Evolutionary conservation across 2,888 invertebrate genomes (phyloP).

Genomic region (Hirtodrosophila confusa): DNA sequence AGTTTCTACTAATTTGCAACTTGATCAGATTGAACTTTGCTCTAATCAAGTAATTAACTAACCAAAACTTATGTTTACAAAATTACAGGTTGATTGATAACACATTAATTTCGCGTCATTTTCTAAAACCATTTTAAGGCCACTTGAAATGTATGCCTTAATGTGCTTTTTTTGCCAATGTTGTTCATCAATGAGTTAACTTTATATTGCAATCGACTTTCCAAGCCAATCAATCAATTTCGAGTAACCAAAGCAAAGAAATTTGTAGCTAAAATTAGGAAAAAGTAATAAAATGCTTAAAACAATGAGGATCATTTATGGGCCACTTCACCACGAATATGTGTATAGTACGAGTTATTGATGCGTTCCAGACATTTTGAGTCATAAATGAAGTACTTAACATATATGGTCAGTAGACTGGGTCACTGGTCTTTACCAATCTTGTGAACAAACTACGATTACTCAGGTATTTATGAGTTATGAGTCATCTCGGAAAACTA

Average conservation of each 20-base stretch:
- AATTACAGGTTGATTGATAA: not conserved
- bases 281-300: conserved; percentile 1
- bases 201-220: not conserved
- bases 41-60: not conserved
- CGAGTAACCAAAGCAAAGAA: not conserved
- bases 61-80: not conserved
- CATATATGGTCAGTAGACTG: not conserved
- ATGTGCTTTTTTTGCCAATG: not conserved
- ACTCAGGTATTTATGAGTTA: too few relatives aligned
- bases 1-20: not conserved
- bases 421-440: not conserved
- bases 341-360: not conserved
- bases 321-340: not conserved
- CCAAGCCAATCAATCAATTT: conserved; percentile 4
- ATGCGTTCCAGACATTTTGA: not conserved
- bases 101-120: too few relatives aligned
- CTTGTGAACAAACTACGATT: not conserved
- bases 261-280: not conserved
- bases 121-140: not conserved
- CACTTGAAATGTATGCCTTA: not conserved
- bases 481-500: too few relatives aligned
- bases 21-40: conserved; percentile 1
- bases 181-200: conserved; percentile 3
- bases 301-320: not conserved
- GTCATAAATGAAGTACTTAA: not conserved